Evolutionary conservation across 92 coral and sea anemone species (phyloP).

Genomic region (Nematostella vectensis): DNA sequence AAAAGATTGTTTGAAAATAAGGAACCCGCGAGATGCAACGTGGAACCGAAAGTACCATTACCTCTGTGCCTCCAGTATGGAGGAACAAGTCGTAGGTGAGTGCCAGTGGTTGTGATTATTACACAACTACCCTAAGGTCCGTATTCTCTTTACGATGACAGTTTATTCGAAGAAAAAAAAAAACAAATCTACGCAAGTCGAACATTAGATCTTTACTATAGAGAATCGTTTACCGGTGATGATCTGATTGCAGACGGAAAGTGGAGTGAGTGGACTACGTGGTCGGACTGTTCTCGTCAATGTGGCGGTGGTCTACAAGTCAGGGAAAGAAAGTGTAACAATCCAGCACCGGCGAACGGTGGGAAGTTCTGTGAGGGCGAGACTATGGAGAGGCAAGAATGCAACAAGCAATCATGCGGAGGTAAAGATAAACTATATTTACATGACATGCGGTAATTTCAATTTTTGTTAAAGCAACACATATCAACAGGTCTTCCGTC

Average conservation of each 20-base stretch:
- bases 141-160: too few species aligned
- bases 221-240: not conserved
- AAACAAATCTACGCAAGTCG: too few species aligned
- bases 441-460: not conserved
- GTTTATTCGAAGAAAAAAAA: too few species aligned
- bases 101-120: not conserved
- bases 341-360: constrained; percentile 54
- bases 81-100: constrained; percentile 48
- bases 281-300: constrained; percentile 63
- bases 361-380: constrained; percentile 55
- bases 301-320: constrained; percentile 61
- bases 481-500: too few species aligned
- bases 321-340: constrained; percentile 61
- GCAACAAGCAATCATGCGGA: not conserved
- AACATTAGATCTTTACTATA: too few species aligned
- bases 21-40: constrained; percentile 48
- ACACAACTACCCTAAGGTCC: too few species aligned
- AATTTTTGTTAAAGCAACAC: not conserved
- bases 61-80: constrained; percentile 48
- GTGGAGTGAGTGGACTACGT: constrained; percentile 79
- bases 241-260: constrained; percentile 43
- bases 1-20: constrained; percentile 40
- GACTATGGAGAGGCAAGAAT: not conserved
- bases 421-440: not conserved
- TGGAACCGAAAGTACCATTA: constrained; percentile 48